phyloP scores from a whole-genome alignment of 2,888 invertebrate genomes.

The Sminthurinus aureus region DNA sequence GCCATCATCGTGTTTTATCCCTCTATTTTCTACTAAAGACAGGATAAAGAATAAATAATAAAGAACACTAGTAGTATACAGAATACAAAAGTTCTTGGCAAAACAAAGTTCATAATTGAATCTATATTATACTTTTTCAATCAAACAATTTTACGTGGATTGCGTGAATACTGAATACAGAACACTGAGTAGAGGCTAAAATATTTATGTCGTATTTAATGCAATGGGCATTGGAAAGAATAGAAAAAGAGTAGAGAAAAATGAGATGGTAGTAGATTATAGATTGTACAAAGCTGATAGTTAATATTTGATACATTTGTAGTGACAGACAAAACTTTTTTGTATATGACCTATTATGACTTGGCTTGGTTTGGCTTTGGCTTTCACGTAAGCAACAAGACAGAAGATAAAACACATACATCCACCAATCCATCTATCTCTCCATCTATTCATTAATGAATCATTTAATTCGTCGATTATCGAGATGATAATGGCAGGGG shows the following conservation, averaged over 20 bases:
- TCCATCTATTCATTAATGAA: conserved; percentile 47
- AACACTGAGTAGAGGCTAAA: not conserved
- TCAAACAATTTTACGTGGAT: not conserved
- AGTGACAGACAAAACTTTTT: not conserved
- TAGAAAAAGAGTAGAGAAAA: not conserved
- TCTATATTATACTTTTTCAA: not conserved
- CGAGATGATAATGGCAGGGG: conserved; percentile 47
- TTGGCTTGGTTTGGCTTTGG: too few species aligned
- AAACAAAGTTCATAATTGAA: not conserved
- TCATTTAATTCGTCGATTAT: conserved; percentile 52
- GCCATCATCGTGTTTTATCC: too few species aligned
- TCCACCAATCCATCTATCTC: conserved; percentile 1
- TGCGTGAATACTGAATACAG: not conserved
- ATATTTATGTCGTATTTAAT: too few species aligned
- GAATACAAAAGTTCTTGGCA: not conserved
- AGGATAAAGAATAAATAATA: too few species aligned
- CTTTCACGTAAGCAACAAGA: too few species aligned
- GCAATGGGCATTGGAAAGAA: too few species aligned
- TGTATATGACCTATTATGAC: not conserved
- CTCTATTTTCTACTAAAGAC: too few species aligned
- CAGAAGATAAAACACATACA: too few species aligned
- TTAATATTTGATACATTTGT: too few species aligned
- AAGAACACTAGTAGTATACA: not conserved
- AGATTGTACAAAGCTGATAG: too few species aligned
- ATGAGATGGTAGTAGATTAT: too few species aligned